These are phyloP conservation scores for Drosophila borborema DNA, from an alignment of 2,888 invertebrate genomes.

Conservation along the genomic window DNA sequence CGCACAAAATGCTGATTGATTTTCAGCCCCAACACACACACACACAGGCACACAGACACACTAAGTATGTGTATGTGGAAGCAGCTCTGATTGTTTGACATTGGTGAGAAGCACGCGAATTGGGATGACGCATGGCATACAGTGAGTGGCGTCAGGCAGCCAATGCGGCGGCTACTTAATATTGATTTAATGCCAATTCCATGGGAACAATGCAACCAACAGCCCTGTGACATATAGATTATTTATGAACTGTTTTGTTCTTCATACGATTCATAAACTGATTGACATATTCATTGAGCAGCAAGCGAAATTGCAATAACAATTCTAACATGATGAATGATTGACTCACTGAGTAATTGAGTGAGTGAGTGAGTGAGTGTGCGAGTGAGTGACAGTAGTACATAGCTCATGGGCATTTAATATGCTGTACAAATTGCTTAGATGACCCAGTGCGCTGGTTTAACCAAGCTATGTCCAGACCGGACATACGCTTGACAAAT, in stretches of 20 bases:
- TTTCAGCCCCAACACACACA: slow-evolving; percentile 48
- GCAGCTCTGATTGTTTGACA: slow-evolving; percentile 62
- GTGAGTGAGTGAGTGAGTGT: slow-evolving; percentile 1
- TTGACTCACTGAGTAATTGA: slow-evolving; percentile 1
- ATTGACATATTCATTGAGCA: slow-evolving; percentile 43
- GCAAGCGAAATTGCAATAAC: slow-evolving; percentile 40
- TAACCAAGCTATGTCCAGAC: slow-evolving; percentile 24
- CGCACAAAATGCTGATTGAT: slow-evolving; percentile 69
- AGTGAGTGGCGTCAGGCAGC: slow-evolving; percentile 11
- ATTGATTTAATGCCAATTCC: slow-evolving; percentile 57
- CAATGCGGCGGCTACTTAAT: slow-evolving; percentile 60
- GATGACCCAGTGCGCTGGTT: slow-evolving; percentile 50
- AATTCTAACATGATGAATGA: slow-evolving; percentile 28
- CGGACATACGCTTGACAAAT: slow-evolving; percentile 67
- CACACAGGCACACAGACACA: slow-evolving; percentile 24
- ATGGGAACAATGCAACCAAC: slow-evolving; percentile 39
- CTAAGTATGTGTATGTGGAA: slow-evolving; percentile 17
- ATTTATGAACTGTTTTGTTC: slow-evolving; percentile 45
- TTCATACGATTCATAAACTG: slow-evolving; percentile 7
- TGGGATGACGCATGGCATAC: slow-evolving; percentile 22
- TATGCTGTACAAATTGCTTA: slow-evolving; percentile 38
- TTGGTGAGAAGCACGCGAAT: slow-evolving; percentile 15
- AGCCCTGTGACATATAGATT: slow-evolving; percentile 7
- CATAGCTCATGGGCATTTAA: slow-evolving; percentile 40
- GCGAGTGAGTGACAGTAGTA: slow-evolving; percentile 1